Evolutionary conservation across 2,888 invertebrate genomes (phyloP), one percentile per base, ranked within the genome.

Genomic region (Lottia gigantea): DNA sequence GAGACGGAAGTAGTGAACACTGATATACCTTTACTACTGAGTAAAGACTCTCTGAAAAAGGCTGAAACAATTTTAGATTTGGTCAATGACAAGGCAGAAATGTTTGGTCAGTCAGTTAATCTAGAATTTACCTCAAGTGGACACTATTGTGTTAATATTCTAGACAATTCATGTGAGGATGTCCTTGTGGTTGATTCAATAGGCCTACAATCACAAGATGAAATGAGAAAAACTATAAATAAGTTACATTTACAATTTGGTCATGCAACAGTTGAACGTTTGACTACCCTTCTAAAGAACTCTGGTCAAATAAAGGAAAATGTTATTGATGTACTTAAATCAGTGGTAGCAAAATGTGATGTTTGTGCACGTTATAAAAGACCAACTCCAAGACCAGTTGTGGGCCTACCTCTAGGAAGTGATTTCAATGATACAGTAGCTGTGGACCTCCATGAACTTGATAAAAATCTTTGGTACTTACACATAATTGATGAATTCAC

Each of bases 401-500:
- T 66, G 19, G 66, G 62, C 26, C 3, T 68, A 0, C 69, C 68
- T 62, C 55, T 63, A 40, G 72, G 66, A 45, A 49, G n/a, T 64
- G 72, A 72, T 16, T 72, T 68, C 62, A 71, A 74, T 62, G 66
- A 74, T 31, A 55, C 55, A 15, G 72, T 70, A 12, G 72, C 70
- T 25, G 64, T 72, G 12, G 70, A 72, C 45, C 46, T 72, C 19
- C 70, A 72, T 70, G 70, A 70, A 65, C 31, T 67, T 40, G 46
- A 15, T 31, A 68, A 47, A 55, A 45, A 47, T 40, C n/a, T 71
- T 26, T 64, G 66, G 61, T 65, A 68, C 15, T 65, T 72, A 12
- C 68, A 72, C 25, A 68, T 65, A 40, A 46, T 64, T 64, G 67
- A 71, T 65, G 55, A 40, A 40, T 55, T 55, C 12, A 40, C 68